Conservation (phyloP, 2,888 invertebrate species). For the Sturmia bella region DNA sequence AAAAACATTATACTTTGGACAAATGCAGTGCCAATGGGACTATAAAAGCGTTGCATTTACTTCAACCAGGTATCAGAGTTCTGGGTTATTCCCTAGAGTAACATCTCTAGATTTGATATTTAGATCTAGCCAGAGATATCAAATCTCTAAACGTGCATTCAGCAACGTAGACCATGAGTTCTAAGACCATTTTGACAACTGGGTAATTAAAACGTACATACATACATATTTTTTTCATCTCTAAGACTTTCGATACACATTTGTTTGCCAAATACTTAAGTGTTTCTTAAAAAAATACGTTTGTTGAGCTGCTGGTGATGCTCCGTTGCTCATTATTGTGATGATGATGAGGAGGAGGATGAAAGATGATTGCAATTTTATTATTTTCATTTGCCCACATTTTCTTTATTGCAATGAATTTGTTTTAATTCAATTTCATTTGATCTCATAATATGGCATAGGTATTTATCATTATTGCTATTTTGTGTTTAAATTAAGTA, state of each 20-base stretch:
- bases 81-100: no score
- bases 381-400: conserved; percentile 34
- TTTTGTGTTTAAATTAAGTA: conserved; percentile 30
- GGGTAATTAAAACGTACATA: no score
- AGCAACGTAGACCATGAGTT: no score
- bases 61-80: no score
- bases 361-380: conserved; percentile 62
- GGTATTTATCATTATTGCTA: neutral
- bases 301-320: conserved; percentile 64
- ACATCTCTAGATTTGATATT: no score
- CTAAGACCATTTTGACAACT: no score
- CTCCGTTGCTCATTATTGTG: conserved; percentile 45
- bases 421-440: conserved; percentile 21
- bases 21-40: no score
- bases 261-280: conserved; percentile 68
- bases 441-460: conserved; percentile 25
- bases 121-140: no score
- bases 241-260: conserved; percentile 30
- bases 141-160: no score
- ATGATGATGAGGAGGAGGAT: no score
- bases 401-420: conserved; percentile 11
- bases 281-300: conserved; percentile 64
- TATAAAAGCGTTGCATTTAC: no score
- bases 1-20: no score
- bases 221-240: conserved; percentile 2